These are phyloP conservation scores for Lytechinus variegatus DNA, from an alignment of 35 echinoderm and acorn worm species.

Conservation along the genomic window DNA sequence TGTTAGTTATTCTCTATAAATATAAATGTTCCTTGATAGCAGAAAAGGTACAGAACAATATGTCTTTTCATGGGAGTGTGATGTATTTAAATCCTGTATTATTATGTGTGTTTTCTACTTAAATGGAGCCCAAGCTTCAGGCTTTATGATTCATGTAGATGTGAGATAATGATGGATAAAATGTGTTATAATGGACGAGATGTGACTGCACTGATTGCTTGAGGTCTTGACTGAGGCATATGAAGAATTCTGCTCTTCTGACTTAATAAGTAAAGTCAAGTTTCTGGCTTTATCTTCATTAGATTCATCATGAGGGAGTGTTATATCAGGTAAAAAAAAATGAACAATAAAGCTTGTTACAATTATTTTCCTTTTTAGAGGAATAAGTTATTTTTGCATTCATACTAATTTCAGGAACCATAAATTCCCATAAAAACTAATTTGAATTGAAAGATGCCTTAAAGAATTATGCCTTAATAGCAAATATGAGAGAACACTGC, in stretches of 20 bases:
- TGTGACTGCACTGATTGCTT: not conserved
- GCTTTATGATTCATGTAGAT: not conserved
- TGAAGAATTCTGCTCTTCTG: not conserved
- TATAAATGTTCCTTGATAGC: not conserved
- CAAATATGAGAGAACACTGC: too few relatives aligned
- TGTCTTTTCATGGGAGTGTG: too few relatives aligned
- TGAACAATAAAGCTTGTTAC: too few relatives aligned
- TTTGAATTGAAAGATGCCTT: too few relatives aligned
- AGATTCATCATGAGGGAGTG: not conserved
- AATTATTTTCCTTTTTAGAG: too few relatives aligned
- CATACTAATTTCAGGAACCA: too few relatives aligned
- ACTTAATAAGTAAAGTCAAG: not conserved
- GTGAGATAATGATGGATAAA: conserved; percentile 12
- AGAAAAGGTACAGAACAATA: too few relatives aligned
- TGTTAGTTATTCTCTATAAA: not conserved
- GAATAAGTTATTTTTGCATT: too few relatives aligned
- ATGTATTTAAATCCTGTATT: not conserved
- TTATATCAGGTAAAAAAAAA: not conserved
- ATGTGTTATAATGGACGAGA: not conserved
- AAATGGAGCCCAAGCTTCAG: not conserved
- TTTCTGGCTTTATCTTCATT: not conserved
- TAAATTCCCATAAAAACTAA: too few relatives aligned
- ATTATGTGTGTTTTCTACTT: not conserved
- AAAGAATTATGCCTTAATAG: too few relatives aligned
- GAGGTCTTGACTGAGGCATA: not conserved